These are phyloP conservation scores for Pseudorectes ferrugineus DNA, from an alignment of 2,113 vertebrate genomes.

Conservation along the genomic window DNA sequence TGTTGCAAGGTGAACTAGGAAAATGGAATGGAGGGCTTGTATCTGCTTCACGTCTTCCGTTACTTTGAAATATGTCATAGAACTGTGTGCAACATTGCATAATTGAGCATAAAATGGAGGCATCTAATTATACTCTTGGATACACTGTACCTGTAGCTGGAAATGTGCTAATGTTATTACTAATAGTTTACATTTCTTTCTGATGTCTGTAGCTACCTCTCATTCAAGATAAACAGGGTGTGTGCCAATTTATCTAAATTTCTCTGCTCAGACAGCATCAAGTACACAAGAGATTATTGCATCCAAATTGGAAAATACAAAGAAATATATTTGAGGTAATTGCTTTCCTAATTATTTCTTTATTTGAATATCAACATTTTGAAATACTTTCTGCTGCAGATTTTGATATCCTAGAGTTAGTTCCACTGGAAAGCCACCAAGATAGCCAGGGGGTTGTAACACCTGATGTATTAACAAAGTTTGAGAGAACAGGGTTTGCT, in stretches of 20 bases:
- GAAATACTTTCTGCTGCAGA: not conserved
- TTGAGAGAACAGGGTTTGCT: not conserved
- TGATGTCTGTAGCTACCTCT: conserved; percentile 80
- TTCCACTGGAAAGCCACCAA: not conserved
- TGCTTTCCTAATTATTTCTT: not conserved
- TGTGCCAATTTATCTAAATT: conserved; percentile 83
- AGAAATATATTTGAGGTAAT: conserved; percentile 77
- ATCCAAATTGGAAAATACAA: conserved; percentile 84
- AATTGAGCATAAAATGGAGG: not conserved
- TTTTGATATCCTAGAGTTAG: not conserved
- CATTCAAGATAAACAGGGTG: conserved; percentile 79
- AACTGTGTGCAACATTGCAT: not conserved
- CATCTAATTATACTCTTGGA: not conserved
- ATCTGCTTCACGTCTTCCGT: not conserved
- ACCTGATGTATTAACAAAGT: not conserved
- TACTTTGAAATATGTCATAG: not conserved
- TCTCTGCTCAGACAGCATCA: conserved; percentile 79
- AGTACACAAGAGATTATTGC: conserved; percentile 86
- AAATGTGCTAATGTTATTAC: not conserved
- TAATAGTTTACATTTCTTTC: not conserved
- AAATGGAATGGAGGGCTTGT: not conserved
- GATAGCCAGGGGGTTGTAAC: not conserved
- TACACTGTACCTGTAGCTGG: not conserved
- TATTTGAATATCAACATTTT: not conserved
- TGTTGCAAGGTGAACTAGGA: not conserved